Percentiles rank a stretch among this genome's conserved stretches.
phyloP scores from a whole-genome alignment of 2,113 vertebrate species.

The Ailurus styani region DNA sequence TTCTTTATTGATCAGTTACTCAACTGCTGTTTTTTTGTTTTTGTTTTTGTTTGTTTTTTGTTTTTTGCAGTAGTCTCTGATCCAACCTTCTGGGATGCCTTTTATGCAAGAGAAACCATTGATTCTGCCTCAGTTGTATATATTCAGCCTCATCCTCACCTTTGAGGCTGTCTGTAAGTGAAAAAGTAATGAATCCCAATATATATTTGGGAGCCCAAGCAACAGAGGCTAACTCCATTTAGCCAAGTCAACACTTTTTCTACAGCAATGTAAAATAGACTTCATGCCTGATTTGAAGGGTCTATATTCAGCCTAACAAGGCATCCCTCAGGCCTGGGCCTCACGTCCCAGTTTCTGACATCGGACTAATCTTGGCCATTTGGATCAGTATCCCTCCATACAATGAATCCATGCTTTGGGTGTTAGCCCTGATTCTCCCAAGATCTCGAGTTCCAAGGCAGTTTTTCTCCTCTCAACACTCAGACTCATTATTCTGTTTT shows the following conservation, averaged over 20 bases:
- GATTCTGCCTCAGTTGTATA: background rate
- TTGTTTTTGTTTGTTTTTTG: no score
- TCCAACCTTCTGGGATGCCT: background rate
- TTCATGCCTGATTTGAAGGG: background rate
- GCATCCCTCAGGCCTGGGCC: background rate
- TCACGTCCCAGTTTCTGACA: background rate
- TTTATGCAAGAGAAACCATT: background rate
- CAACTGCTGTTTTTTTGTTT: background rate
- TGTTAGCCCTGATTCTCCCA: background rate
- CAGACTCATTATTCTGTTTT: slow-evolving; percentile 53
- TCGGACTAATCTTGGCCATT: background rate
- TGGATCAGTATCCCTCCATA: background rate
- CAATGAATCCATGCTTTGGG: background rate
- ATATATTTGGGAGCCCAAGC: background rate
- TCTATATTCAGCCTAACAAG: background rate
- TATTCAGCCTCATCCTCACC: background rate
- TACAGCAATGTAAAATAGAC: background rate
- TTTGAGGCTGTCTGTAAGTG: background rate
- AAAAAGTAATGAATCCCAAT: background rate
- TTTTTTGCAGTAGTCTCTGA: background rate
- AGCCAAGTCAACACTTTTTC: background rate
- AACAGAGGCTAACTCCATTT: background rate
- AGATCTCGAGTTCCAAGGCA: background rate
- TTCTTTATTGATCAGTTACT: background rate
- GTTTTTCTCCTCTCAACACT: slow-evolving; percentile 11